These are phyloP conservation scores for Denticeps clupeoides DNA, from an alignment of 2,797 vertebrate genomes.

Conservation along the genomic window DNA sequence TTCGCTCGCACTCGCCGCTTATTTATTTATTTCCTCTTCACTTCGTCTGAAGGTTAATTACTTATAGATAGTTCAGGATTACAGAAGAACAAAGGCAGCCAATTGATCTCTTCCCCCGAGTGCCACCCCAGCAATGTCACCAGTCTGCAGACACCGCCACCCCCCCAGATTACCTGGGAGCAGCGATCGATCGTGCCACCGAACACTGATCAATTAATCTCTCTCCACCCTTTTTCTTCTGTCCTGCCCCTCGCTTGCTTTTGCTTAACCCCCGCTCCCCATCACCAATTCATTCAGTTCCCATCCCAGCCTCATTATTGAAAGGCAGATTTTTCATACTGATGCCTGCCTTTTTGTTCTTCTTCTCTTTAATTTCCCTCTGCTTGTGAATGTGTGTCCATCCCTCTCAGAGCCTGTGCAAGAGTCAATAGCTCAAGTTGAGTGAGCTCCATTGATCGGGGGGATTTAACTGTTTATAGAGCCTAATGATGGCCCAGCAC, in stretches of 20 bases:
- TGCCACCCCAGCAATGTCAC: constrained; percentile 34
- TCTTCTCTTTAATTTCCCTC: constrained; percentile 9
- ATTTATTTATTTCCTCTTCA: constrained; percentile 31
- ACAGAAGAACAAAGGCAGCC: constrained; percentile 32
- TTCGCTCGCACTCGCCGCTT: constrained; percentile 21
- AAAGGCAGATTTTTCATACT: constrained; percentile 28
- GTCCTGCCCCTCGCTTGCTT: background rate
- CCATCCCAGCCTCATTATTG: constrained; percentile 26
- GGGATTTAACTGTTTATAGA: constrained; percentile 34
- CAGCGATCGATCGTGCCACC: constrained; percentile 28
- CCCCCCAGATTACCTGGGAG: constrained; percentile 27
- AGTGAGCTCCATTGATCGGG: constrained; percentile 31
- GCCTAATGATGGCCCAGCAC: constrained; percentile 14
- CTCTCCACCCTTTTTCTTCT: background rate
- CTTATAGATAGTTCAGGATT: constrained; percentile 45
- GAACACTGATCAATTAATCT: background rate
- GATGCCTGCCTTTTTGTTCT: constrained; percentile 9
- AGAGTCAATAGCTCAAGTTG: constrained; percentile 24
- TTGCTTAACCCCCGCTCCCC: background rate
- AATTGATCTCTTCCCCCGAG: constrained; percentile 34
- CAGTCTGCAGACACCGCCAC: constrained; percentile 23
- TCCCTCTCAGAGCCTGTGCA: constrained; percentile 7
- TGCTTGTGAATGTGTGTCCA: background rate
- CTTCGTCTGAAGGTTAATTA: constrained; percentile 42
- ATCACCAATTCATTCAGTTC: constrained; percentile 7